Evolutionary conservation across 2,113 vertebrate species (phyloP).

Genomic region (Apodemus sylvaticus): DNA sequence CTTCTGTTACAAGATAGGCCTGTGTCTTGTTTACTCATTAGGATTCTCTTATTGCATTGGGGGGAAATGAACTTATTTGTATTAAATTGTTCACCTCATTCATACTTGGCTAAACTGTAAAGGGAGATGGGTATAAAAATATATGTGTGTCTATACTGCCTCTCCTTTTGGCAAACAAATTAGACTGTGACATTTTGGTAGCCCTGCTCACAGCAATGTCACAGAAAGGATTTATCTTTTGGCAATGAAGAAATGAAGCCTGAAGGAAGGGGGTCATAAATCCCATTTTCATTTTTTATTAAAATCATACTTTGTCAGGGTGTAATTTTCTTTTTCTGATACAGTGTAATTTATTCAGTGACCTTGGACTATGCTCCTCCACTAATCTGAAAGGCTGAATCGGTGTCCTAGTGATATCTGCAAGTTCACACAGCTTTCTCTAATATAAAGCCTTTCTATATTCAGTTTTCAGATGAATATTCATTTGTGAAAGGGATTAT

Average conservation of each 20-base stretch:
- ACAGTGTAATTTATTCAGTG: slow-evolving; percentile 72
- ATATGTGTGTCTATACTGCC: slow-evolving; percentile 30
- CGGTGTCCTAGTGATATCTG: slow-evolving; percentile 25
- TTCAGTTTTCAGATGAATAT: slow-evolving; percentile 23
- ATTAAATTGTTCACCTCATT: slow-evolving; percentile 47
- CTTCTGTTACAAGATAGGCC: background rate
- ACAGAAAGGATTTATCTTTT: slow-evolving; percentile 72
- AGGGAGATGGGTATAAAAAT: slow-evolving; percentile 73
- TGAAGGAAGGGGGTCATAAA: slow-evolving; percentile 68
- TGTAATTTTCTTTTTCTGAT: slow-evolving; percentile 75
- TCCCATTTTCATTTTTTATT: slow-evolving; percentile 80
- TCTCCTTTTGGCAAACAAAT: slow-evolving; percentile 64
- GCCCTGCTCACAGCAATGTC: slow-evolving; percentile 57
- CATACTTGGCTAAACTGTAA: slow-evolving; percentile 56
- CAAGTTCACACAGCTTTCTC: slow-evolving; percentile 55
- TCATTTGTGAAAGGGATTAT: slow-evolving; percentile 1
- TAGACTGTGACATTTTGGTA: slow-evolving; percentile 55
- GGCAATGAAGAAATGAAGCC: slow-evolving; percentile 60
- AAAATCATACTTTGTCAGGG: slow-evolving; percentile 73
- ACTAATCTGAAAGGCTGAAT: slow-evolving; percentile 70
- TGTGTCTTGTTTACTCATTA: slow-evolving; percentile 41
- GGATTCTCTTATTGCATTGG: background rate
- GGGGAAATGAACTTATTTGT: slow-evolving; percentile 47
- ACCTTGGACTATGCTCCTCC: slow-evolving; percentile 69
- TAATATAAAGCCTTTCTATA: slow-evolving; percentile 35